These are phyloP conservation scores for Calidris pugnax DNA, from an alignment of 2,113 vertebrate genomes.

Conservation along the genomic window DNA sequence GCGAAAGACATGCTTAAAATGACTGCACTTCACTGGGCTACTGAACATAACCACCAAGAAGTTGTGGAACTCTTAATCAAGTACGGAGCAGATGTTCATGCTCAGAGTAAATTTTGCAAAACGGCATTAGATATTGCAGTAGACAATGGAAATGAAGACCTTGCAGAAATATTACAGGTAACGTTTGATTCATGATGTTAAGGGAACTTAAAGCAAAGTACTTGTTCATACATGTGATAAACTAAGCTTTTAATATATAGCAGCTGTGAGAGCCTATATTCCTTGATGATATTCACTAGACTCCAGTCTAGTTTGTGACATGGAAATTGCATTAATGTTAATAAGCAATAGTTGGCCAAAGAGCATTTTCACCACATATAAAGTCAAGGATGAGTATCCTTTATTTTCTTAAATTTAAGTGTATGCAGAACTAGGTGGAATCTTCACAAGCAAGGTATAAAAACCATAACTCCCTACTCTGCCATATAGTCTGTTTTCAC, in stretches of 20 bases:
- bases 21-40: constrained; percentile 90
- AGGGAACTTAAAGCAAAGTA: neutral
- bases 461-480: neutral
- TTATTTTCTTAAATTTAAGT: neutral
- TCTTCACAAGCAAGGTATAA: neutral
- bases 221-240: neutral
- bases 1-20: constrained; percentile 91
- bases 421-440: neutral
- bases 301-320: neutral
- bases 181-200: neutral
- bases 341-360: neutral
- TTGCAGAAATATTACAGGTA: constrained; percentile 89
- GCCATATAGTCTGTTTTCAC: neutral
- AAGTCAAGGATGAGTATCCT: neutral
- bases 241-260: neutral
- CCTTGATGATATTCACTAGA: neutral
- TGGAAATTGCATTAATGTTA: neutral
- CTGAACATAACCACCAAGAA: constrained; percentile 85
- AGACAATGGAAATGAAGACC: constrained; percentile 87
- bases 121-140: constrained; percentile 86
- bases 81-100: constrained; percentile 87
- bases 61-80: constrained; percentile 88
- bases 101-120: constrained; percentile 90
- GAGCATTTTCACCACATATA: neutral
- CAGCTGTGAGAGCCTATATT: neutral